Base-by-base conservation (phyloP, 2,797 vertebrate species). In the Heteromormyrus szaboi region DNA sequence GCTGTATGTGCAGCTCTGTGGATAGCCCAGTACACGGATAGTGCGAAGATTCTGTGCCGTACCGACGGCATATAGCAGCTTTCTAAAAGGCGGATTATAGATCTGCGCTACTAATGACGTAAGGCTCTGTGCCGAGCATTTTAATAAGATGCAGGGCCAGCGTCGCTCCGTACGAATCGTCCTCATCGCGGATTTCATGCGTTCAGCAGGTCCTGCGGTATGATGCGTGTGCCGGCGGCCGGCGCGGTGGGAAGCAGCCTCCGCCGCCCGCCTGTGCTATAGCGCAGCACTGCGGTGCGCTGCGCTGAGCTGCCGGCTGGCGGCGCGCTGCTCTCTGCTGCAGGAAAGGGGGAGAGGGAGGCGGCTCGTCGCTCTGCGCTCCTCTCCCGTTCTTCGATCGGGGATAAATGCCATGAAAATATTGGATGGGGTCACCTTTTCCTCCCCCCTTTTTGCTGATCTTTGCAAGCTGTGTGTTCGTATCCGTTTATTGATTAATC, bases 221-320 rank as follows among this genome's bases (percentile, higher is more conserved):
- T 81, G 41, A 81, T 46, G 76, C 76, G 37, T 81, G 76, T 81
- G 76, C 90, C 91, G 92, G 92, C 92, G 92, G 92, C 92, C 93
- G 92, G 93, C 93, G 92, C 94, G 92, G 94, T 94, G 92, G 85
- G 92, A 93, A 90, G 88, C 14, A 88, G 62, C 54, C 89, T 89
- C 85, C 83, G 19, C 85, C 86, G 81, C 79, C 83, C 90, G 89
- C 90, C 93, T 95, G 95, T 95, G 95, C 95, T 95, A 95, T 95
- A 96, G 95, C 95, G 95, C 94, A 96, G 92, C 92, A 96, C 95
- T 95, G 95, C 95, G 95, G 95, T 94, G 68, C 29, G 68, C 2
- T 72, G 68, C 68, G 33, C 68, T 72, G 93, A 92, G 62, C 92
- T 95, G 95, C 93, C 93, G 94, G 94, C 95, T 95, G 95, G 95